Base-by-base conservation (phyloP, 2,888 invertebrate genomes). In the Lordiphosa andalusiaca region DNA sequence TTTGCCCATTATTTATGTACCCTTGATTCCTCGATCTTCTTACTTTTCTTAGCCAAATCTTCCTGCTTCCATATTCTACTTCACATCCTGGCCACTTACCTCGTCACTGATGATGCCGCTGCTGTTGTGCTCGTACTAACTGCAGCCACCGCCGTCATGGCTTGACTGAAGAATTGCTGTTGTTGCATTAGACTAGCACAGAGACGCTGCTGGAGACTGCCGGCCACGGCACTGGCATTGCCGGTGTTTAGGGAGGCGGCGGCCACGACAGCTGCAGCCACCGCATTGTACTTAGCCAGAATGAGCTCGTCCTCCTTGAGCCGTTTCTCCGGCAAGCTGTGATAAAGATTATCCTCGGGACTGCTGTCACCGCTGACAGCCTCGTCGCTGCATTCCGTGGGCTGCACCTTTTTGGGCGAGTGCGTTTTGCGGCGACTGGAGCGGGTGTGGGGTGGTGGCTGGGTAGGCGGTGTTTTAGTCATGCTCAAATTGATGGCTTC, bases 251-350 rank as follows among this genome's bases (percentile, higher is more conserved):
- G 16, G 9, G 65, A 47, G 6, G 68, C 61, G 13, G 75, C 71
- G 5, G 75, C 75, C 13, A 78, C 72, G 4, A 72, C 75, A 5
- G 69, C 75, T n/a, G 77, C 76, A 1, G 72, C 77, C 10, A 77
- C 73, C 0, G 82, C 77, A 61, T 81, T 81, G 36, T 73, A 81
- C 33, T 81, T 81, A 53, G 84, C 84, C 52, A 81, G n/a, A 13
- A 84, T 68, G 0, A 84, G 62, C 36, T 81, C 84, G 40, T 81
- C 81, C 13, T 81, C 75, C 41, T 81, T 75, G 6, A 66, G 16
- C 13, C 73, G 71, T 21, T 80, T 80, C 37, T 49, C 49, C 12
- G 56, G 63, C 19, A 37, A 25, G 4, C 19, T 21, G n/a, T 19
- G 25, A 12, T 21, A 21, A 23, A 33, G 23, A 12, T 59, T 52